phyloP scores from a whole-genome alignment of 2,113 vertebrate genomes.

The Mastomys natalensis region DNA sequence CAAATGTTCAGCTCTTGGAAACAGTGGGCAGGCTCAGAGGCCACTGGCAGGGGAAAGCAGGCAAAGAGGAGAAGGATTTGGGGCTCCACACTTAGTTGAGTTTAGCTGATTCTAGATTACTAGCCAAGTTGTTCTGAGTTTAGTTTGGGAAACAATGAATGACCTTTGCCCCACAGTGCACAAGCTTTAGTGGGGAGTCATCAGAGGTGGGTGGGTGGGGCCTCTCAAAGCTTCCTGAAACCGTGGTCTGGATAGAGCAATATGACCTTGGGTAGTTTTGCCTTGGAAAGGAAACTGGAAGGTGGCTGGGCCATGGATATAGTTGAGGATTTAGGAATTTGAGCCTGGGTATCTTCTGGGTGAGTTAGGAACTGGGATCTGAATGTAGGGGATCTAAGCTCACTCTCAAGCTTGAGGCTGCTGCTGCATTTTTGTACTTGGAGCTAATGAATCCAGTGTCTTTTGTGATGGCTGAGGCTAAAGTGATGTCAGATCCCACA shows the following conservation, averaged over 20 bases:
- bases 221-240: conserved; percentile 75
- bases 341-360: background rate
- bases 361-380: background rate
- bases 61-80: background rate
- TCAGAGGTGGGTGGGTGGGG: conserved; percentile 34
- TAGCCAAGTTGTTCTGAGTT: conserved; percentile 74
- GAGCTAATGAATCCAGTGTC: background rate
- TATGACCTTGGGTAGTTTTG: conserved; percentile 13
- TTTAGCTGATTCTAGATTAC: conserved; percentile 55
- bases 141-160: conserved; percentile 67
- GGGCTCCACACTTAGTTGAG: background rate
- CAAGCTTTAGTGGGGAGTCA: conserved; percentile 63
- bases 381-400: background rate
- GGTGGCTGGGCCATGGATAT: accelerated
- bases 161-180: conserved; percentile 65
- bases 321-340: too few species aligned
- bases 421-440: background rate
- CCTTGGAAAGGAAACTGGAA: background rate
- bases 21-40: conserved; percentile 14
- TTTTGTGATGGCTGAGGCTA: background rate
- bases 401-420: too few species aligned
- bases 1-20: conserved; percentile 81
- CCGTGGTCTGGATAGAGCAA: conserved; percentile 48
- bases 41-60: accelerated
- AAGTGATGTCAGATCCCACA: background rate